Evolutionary conservation across 2,797 vertebrate species (phyloP).

Genomic region (Galaxias olidus): DNA sequence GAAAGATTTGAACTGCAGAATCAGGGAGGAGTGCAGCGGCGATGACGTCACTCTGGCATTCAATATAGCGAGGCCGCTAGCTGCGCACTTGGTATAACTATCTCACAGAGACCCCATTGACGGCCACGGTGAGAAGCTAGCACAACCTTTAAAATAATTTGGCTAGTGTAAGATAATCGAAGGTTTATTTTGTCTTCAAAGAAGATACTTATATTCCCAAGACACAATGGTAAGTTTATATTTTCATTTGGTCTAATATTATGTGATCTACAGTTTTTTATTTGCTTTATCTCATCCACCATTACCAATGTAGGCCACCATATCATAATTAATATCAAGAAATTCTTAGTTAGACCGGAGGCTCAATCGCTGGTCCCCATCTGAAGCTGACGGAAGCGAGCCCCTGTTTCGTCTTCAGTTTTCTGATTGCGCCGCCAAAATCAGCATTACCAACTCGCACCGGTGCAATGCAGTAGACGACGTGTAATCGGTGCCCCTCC

Average conservation of each 20-base stretch:
- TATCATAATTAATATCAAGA: too few species aligned
- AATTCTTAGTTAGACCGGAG: too few species aligned
- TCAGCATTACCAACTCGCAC: neutral
- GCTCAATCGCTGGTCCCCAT: too few species aligned
- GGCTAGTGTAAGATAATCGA: neutral
- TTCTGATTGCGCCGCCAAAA: neutral
- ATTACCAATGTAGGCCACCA: too few species aligned
- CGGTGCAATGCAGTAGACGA: constrained; percentile 7
- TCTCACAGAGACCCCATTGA: constrained; percentile 66
- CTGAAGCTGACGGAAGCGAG: neutral
- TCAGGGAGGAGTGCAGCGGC: constrained; percentile 44
- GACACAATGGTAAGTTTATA: constrained; percentile 60
- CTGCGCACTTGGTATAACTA: constrained; percentile 41
- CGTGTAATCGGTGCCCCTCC: neutral
- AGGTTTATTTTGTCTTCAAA: neutral
- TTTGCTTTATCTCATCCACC: neutral
- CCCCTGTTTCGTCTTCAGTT: neutral
- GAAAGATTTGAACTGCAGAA: neutral
- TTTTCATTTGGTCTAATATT: neutral
- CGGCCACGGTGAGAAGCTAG: constrained; percentile 56
- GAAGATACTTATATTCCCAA: constrained; percentile 13
- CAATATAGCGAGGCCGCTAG: constrained; percentile 28
- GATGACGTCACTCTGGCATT: constrained; percentile 13
- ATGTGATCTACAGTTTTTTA: neutral
- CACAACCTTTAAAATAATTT: neutral